Evolutionary conservation across 1,140 invertebrate genomes (phyloP).

Genomic region (Triops longicaudatus): DNA sequence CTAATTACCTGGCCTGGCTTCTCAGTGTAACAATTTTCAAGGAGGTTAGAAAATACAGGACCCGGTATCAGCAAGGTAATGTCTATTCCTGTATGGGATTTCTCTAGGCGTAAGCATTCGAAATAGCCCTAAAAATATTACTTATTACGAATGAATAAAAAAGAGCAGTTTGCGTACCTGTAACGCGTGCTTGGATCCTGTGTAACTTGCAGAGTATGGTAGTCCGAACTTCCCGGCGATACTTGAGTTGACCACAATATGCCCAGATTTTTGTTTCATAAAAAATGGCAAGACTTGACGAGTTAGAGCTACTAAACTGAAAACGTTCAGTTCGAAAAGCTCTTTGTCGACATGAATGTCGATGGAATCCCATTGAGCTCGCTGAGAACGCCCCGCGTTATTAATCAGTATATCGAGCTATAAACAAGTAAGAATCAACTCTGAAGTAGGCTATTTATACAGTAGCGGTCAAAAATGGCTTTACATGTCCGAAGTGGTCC

Average conservation of each 20-base stretch:
- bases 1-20: conserved; percentile 48
- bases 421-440: conserved; percentile 19
- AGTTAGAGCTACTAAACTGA: conserved; percentile 60
- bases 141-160: neutral
- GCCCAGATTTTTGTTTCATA: conserved; percentile 48
- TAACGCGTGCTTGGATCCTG: conserved; percentile 68
- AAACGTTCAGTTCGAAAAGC: conserved; percentile 74
- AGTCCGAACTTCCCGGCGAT: conserved; percentile 57
- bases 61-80: conserved; percentile 69
- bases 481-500: conserved; percentile 58
- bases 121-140: conserved; percentile 57
- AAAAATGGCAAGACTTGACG: conserved; percentile 59
- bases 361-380: conserved; percentile 66
- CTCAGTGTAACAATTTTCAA: conserved; percentile 60
- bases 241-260: conserved; percentile 64
- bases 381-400: conserved; percentile 72
- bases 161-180: conserved; percentile 49
- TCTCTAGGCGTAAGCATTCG: conserved; percentile 53
- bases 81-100: conserved; percentile 47
- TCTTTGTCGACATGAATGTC: conserved; percentile 64
- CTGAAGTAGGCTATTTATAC: neutral
- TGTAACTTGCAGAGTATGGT: conserved; percentile 67
- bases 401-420: conserved; percentile 69
- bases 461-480: neutral
- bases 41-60: conserved; percentile 60